Evolutionary conservation across 2,797 vertebrate species (phyloP).

Genomic region (Acipenser transmontanus): DNA sequence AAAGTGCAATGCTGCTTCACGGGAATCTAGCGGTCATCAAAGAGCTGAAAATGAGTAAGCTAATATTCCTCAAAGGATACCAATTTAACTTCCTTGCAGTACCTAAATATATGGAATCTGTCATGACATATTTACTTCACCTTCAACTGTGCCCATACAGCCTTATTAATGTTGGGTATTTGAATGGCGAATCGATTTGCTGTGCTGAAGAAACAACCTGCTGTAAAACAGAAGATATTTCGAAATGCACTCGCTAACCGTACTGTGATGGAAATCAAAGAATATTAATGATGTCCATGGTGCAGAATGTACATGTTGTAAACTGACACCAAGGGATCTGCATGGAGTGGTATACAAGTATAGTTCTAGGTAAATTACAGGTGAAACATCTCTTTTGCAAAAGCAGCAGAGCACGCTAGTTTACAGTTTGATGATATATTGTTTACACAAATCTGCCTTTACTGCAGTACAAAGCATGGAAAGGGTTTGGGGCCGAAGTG

Average conservation of each 20-base stretch:
- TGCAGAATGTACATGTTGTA: neutral
- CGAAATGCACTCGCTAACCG: neutral
- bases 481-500: too few species aligned
- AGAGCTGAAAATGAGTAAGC: neutral
- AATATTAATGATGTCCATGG: neutral
- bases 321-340: too few species aligned
- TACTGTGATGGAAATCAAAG: neutral
- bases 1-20: slow-evolving; percentile 6
- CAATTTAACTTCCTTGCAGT: neutral
- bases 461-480: too few species aligned
- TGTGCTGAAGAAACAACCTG: neutral
- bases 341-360: too few species aligned
- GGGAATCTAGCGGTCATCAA: neutral
- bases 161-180: neutral
- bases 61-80: neutral
- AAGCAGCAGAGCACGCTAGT: too few species aligned
- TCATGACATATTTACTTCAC: neutral
- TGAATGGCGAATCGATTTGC: neutral
- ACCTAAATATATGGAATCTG: neutral
- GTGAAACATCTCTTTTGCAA: too few species aligned
- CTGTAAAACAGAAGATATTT: neutral
- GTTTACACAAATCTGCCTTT: too few species aligned
- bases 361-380: too few species aligned
- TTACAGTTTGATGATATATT: too few species aligned
- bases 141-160: slow-evolving; percentile 4